Evolutionary conservation across 1,140 invertebrate genomes (phyloP), one percentile per base, ranked within the genome.

Genomic region (Cydia splendana): DNA sequence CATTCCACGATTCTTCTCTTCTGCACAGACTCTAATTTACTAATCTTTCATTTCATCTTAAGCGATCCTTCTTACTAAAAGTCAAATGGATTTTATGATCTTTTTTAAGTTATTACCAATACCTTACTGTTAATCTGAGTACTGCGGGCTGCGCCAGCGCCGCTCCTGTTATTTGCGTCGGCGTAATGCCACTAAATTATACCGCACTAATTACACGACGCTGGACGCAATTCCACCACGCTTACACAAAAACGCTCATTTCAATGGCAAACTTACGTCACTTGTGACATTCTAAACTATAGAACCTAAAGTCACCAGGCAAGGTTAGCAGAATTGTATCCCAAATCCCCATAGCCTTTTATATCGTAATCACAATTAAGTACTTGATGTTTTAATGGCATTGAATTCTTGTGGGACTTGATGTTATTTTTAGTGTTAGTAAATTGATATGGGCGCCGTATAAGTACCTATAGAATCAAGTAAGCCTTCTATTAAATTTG

Each of bases 121-220:
- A 2, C 45, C 45, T 15, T 48, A 48, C 13, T 48, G 45, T 18
- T 53, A 38, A 42, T 20, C 34, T 18, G 67, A 28, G 30, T 30
- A 71, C 53, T 53, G 75, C 57, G 30, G 15, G 15, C n/a, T 57
- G 85, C 85, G 83, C 83, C 53, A 77, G 80, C 88, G 85, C 87
- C 84, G 84, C 86, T 89, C 83, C 88, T 91, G 89, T 90, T 90
- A 92, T 92, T 92, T 89, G 82, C 82, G 82, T 76, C 78, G 80
- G 65, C 79, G 81, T 91, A 92, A 91, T 91, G 84, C 85, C 84
- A 74, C 87, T 81, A 91, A 93, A 91, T 93, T 93, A 91, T 84
- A 93, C 85, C 65, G 82, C 80, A 79, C 74, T 89, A 93, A 88
- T 92, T 87, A 85, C 84, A 84, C 82, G 24, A 81, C 78, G 84